phyloP scores from a whole-genome alignment of 2,113 vertebrate genomes.

The Oxyura jamaicensis region DNA sequence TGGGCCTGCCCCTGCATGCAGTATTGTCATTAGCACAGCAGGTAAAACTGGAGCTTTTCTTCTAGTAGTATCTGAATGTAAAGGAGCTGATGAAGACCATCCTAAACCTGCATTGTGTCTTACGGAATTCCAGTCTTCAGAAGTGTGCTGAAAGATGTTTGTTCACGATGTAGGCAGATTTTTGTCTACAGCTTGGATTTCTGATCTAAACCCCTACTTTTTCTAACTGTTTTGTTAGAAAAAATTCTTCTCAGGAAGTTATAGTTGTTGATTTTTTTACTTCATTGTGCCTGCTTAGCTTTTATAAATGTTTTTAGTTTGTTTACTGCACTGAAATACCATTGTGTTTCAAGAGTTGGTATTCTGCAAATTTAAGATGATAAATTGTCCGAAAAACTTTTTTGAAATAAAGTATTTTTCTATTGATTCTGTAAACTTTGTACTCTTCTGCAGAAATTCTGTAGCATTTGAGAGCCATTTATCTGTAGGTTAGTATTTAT shows the following conservation, averaged over 20 bases:
- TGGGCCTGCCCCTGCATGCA: accelerated
- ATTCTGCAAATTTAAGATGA: neutral
- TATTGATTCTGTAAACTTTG: neutral
- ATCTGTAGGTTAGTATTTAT: neutral
- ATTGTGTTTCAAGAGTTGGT: neutral
- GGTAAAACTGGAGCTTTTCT: neutral
- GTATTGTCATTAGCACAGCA: neutral
- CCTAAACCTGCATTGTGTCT: neutral
- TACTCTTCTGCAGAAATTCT: neutral
- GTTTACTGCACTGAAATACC: neutral
- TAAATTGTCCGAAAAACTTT: neutral
- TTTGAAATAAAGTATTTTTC: neutral
- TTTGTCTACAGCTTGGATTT: neutral
- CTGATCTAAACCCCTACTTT: neutral
- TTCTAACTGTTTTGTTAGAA: neutral
- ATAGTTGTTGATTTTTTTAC: neutral
- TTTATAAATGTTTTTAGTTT: neutral
- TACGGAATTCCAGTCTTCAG: neutral
- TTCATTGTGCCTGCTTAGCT: neutral
- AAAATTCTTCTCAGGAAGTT: neutral
- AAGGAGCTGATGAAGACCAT: neutral
- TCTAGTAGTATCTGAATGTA: neutral
- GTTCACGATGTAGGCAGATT: neutral
- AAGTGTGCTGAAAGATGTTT: neutral
- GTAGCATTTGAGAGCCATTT: neutral